These are phyloP conservation scores for Luperina nickerlii DNA, from an alignment of 2,888 invertebrate genomes.

Conservation along the genomic window DNA sequence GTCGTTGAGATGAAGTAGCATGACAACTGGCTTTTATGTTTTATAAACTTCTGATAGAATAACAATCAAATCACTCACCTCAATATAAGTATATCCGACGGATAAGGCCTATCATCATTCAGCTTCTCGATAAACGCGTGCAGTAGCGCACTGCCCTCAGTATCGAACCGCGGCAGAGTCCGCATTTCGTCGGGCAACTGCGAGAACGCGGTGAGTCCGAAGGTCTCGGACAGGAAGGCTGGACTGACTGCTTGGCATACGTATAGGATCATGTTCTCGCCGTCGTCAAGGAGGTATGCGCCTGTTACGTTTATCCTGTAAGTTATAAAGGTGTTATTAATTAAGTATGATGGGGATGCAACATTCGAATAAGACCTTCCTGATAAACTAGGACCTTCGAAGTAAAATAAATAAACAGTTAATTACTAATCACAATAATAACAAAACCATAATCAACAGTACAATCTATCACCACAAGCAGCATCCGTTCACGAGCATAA, in stretches of 20 bases:
- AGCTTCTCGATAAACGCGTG: conserved; percentile 95
- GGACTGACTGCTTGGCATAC: conserved; percentile 95
- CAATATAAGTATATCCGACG: conserved; percentile 94
- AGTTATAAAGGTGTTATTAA: background rate
- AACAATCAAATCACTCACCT: conserved; percentile 88
- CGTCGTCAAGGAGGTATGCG: conserved; percentile 97
- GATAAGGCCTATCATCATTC: conserved; percentile 96
- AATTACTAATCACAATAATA: no score
- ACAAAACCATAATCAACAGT: no score
- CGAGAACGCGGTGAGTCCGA: conserved; percentile 94
- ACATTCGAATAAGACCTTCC: background rate
- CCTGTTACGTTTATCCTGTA: conserved; percentile 93
- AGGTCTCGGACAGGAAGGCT: conserved; percentile 93
- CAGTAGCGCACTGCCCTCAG: conserved; percentile 93
- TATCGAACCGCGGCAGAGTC: conserved; percentile 94
- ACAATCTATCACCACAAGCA: no score
- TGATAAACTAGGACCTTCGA: no score
- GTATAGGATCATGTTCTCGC: conserved; percentile 95
- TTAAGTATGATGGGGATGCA: background rate
- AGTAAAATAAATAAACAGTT: no score
- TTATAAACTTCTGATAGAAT: background rate
- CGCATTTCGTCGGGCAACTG: conserved; percentile 94
- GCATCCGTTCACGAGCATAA: no score
- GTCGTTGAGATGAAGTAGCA: background rate
- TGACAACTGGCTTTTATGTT: background rate